phyloP scores from a whole-genome alignment of 2,113 vertebrate species.

The Lampris megalopsis region DNA sequence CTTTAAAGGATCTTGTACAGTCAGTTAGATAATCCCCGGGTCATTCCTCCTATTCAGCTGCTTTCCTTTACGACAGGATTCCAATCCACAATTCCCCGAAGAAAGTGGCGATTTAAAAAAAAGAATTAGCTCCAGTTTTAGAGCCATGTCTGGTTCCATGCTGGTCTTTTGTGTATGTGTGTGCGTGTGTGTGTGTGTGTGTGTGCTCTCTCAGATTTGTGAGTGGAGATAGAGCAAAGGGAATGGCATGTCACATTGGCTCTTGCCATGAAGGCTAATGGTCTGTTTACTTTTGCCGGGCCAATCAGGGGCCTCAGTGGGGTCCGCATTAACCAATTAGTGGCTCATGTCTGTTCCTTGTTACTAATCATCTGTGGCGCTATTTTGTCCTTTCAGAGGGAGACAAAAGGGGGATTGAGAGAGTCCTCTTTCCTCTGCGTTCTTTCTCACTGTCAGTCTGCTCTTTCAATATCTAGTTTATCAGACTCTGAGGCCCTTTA shows the following conservation, averaged over 20 bases:
- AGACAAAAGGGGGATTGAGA: not conserved
- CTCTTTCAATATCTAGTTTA: not conserved
- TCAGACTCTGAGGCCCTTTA: not conserved
- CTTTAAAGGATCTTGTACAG: slow-evolving; percentile 17
- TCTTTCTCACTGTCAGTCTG: not conserved
- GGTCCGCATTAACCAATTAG: slow-evolving; percentile 56
- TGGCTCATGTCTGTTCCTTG: not conserved
- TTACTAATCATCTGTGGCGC: not conserved
- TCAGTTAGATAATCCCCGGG: slow-evolving; percentile 12
- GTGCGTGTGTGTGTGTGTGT: not conserved
- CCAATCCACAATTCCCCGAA: slow-evolving; percentile 50
- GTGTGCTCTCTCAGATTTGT: slow-evolving; percentile 45
- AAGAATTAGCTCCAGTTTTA: slow-evolving; percentile 68
- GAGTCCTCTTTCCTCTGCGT: not conserved
- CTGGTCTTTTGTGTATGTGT: slow-evolving; percentile 44
- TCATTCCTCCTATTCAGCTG: slow-evolving; percentile 5
- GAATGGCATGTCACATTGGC: slow-evolving; percentile 67
- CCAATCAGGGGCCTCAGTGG: slow-evolving; percentile 52
- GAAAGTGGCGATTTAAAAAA: slow-evolving; percentile 39
- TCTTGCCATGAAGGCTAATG: slow-evolving; percentile 34
- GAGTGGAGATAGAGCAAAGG: slow-evolving; percentile 59
- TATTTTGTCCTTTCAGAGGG: not conserved
- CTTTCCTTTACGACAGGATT: slow-evolving; percentile 29
- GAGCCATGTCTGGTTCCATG: slow-evolving; percentile 53
- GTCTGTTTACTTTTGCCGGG: slow-evolving; percentile 59